These are phyloP conservation scores for Trachelipus rathkii DNA, from an alignment of 1,140 invertebrate genomes.

Conservation along the genomic window DNA sequence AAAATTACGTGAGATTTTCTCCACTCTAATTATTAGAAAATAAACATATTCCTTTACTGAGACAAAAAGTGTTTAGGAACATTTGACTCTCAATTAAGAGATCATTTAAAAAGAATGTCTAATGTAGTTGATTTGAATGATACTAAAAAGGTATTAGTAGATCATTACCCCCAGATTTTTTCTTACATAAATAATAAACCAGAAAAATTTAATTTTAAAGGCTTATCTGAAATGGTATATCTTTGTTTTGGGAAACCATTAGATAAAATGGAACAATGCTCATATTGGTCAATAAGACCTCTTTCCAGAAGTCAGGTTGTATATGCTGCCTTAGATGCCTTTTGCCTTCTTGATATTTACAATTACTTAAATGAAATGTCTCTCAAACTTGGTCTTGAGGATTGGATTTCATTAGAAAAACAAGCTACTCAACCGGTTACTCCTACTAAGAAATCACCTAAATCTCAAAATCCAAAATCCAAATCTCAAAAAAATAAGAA, in stretches of 20 bases:
- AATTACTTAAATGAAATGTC: neutral
- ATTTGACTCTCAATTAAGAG: neutral
- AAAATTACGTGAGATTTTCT: neutral
- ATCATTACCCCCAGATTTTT: neutral
- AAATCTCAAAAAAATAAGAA: neutral
- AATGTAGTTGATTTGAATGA: constrained; percentile 1
- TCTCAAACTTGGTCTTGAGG: neutral
- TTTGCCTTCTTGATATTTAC: constrained; percentile 3
- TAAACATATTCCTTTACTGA: neutral
- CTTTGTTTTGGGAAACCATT: neutral
- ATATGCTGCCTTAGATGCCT: constrained; percentile 7
- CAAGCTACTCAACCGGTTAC: too few relatives aligned
- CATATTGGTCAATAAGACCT: constrained; percentile 1
- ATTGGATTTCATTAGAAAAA: neutral
- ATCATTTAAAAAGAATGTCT: neutral
- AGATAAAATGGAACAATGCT: constrained; percentile 8
- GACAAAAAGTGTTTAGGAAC: neutral
- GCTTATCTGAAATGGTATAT: constrained; percentile 4
- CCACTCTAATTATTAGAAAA: neutral
- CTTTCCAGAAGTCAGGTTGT: neutral
- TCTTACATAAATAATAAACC: neutral
- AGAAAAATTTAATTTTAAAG: neutral
- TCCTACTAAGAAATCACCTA: neutral
- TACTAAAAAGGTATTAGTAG: neutral
- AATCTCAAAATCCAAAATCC: neutral